Evolutionary conservation across 2,888 invertebrate genomes (phyloP), one percentile per base, ranked within the genome.

Genomic region (Nemotelus nigrinus): DNA sequence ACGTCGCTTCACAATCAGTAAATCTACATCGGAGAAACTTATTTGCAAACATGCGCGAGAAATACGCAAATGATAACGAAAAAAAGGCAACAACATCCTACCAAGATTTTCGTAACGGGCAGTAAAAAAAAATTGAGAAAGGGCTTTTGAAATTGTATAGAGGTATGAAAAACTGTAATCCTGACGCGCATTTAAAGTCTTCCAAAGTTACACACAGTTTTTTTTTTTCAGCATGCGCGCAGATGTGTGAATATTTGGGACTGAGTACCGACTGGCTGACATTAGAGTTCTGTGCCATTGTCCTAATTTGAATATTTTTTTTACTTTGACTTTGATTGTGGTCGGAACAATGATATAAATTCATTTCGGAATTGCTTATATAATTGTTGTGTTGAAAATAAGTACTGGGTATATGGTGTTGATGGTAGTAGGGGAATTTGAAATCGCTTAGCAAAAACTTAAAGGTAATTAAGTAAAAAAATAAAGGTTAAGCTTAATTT

Each of bases 141-240:
- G 60, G 72, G 72, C 25, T 25, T 43, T 58, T 25, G 47, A 45
- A 68, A 50, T 48, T 39, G 25, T 48, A 50, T 7, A 25, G 50
- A 58, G 72, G 72, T 72, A 72, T 58, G 72, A 74, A 74, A 74
- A 63, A 74, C 48, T 63, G 57, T 74, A 74, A 74, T 74, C 74
- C 74, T 50, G 63, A 25, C 43, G 74, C 74, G 74, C 74, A 74
- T 71, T 71, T 6, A 57, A 71, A 71, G 7, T 71, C 39, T 47
- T 67, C 47, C 25, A 25, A 25, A 25, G 25, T 25, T 25, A 25
- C 25, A 25, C 25, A 47, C 6, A 67, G 39, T 60, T 10, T 60
- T 47, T 10, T 60, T 47, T 47, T 67, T 67, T 47, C 47, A 4
- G n/a, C 57, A 45, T 10, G 25, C 3, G 25, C 44, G 55, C 57